Base-by-base conservation (phyloP, 2,113 vertebrate species). In the Crocuta crocuta region DNA sequence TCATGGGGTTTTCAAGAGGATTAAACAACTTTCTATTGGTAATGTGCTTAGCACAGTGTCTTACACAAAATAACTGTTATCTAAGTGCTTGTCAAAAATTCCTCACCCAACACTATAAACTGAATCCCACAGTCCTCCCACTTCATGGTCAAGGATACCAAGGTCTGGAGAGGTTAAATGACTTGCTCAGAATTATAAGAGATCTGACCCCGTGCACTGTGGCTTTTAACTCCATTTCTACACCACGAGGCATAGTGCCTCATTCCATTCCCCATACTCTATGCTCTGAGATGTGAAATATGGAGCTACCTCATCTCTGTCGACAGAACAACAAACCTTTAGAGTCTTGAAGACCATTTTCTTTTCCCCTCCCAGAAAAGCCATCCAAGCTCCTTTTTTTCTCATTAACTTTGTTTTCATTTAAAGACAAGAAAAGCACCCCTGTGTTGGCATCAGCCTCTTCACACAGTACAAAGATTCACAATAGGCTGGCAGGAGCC, bases 341-440 rank as follows among this genome's bases (percentile, higher is more conserved):
- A 6, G 45, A 96, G 50, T 70, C 66, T 35, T 48, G 4, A 45
- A 87, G 43, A 55, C 26, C 65, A 26, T 74, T 97, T 92, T 94
- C 17, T 88, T 91, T 63, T 53, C 50, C 39, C 61, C 35, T 71
- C 16, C 73, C 31, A 79, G 74, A 63, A 94, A 97, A 94, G 16
- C 9, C 39, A 70, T 16, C 73, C n/a, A 73, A 83, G n/a, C 9
- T 58, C 28, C 26, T 91, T 91, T 73, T 95, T 53, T 43, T 71
- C 94, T 90, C 16, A 65, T 94, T 78, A 53, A 45, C 33, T 92
- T 28, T 81, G 39, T 85, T 12, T 92, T 97, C 58, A 35, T 91
- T 92, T 83, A 91, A 86, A 97, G 43, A 94, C 73, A n/a, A 92
- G 73, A 70, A 90, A 95, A 8, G 10, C 31, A 80, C 10, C 84